phyloP scores from a whole-genome alignment of 2,797 vertebrate species.

The Morelia viridis region DNA sequence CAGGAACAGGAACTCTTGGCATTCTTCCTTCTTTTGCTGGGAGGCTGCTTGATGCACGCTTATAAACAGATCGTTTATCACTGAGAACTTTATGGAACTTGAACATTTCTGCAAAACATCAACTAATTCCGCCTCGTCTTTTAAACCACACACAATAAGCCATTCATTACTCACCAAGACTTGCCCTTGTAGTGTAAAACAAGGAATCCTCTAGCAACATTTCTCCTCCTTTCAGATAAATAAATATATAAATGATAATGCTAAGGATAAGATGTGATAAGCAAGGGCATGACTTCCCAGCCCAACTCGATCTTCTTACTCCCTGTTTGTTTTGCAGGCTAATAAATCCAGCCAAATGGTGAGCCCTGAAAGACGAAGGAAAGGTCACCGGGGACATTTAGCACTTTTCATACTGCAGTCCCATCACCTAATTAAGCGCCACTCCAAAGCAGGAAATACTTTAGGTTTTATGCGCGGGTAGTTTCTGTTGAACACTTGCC shows the following conservation, averaged over 20 bases:
- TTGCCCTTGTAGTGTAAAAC: not conserved
- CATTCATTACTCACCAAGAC: not conserved
- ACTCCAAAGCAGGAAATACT: slow-evolving; percentile 3
- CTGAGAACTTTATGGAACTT: not conserved
- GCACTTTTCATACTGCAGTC: slow-evolving; percentile 20
- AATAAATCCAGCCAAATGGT: not conserved
- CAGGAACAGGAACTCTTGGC: not conserved
- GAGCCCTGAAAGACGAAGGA: not conserved
- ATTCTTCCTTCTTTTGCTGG: not conserved
- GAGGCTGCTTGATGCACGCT: not conserved
- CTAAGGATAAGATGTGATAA: not conserved
- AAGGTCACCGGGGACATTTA: slow-evolving; percentile 25
- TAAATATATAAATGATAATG: not conserved
- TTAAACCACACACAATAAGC: not conserved
- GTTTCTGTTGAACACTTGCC: not conserved
- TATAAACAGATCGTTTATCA: not conserved
- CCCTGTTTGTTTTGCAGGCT: slow-evolving; percentile 9
- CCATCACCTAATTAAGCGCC: not conserved
- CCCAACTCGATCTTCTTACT: not conserved
- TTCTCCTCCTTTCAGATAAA: slow-evolving; percentile 19
- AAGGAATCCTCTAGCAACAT: slow-evolving; percentile 5
- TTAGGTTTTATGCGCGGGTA: slow-evolving; percentile 1
- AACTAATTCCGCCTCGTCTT: not conserved
- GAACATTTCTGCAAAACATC: not conserved
- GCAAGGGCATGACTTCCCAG: not conserved